Evolutionary conservation across 92 coral and sea anemone species (phyloP).

Genomic region (Nematostella vectensis): DNA sequence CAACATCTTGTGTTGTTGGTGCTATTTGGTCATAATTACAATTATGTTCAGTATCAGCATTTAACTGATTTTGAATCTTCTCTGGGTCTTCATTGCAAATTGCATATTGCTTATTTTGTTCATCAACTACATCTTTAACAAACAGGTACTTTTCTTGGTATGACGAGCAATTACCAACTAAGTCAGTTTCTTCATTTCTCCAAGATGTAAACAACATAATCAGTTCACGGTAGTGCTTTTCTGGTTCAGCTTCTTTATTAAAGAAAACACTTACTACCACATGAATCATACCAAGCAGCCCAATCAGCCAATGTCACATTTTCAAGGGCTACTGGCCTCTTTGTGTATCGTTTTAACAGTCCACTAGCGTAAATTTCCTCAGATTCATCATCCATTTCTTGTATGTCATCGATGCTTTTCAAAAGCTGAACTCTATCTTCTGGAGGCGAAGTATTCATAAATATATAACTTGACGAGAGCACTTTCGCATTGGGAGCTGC

Average conservation of each 20-base stretch:
- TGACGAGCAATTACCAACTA: slow-evolving; percentile 18
- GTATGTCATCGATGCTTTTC: slow-evolving; percentile 29
- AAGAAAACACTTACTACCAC: slow-evolving; percentile 1
- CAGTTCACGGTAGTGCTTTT: slow-evolving; percentile 27
- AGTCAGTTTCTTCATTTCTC: slow-evolving; percentile 26
- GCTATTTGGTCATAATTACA: slow-evolving; percentile 47
- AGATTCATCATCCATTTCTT: slow-evolving; percentile 38
- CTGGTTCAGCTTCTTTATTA: slow-evolving; percentile 9
- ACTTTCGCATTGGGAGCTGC: slow-evolving; percentile 34
- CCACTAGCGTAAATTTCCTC: slow-evolving; percentile 38
- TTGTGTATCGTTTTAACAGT: slow-evolving; percentile 26
- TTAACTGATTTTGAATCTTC: slow-evolving; percentile 41
- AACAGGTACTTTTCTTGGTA: slow-evolving; percentile 7
- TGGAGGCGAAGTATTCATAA: slow-evolving; percentile 40
- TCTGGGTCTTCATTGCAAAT: slow-evolving; percentile 7
- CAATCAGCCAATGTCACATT: slow-evolving; percentile 44
- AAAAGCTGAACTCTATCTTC: slow-evolving; percentile 33
- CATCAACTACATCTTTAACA: neutral
- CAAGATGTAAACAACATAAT: slow-evolving; percentile 22
- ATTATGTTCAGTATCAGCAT: slow-evolving; percentile 30
- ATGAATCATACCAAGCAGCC: slow-evolving; percentile 54
- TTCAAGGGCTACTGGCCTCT: slow-evolving; percentile 33
- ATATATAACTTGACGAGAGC: slow-evolving; percentile 26
- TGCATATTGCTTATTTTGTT: slow-evolving; percentile 1
- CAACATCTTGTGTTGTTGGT: slow-evolving; percentile 31